Evolutionary conservation across 2,797 vertebrate genomes (phyloP), one percentile per base, ranked within the genome.

Genomic region (Holocentrus rufus): DNA sequence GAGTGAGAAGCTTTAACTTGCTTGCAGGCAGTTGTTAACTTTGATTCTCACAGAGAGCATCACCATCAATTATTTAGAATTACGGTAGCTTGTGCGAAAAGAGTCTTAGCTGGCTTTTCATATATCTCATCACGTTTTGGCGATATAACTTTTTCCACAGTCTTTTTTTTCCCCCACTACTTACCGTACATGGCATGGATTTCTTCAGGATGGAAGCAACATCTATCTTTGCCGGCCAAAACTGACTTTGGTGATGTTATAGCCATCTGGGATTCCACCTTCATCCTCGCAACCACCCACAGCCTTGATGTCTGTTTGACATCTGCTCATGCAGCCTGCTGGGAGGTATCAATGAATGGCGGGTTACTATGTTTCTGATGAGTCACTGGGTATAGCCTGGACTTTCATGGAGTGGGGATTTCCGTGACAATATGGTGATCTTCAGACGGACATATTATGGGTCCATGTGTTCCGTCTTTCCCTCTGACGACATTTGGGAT

Each of bases 51-150:
- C 75, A 68, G 36, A 78, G 55, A 44, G 36, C 54, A 74, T 80
- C 75, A 79, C 47, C 79, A 85, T 89, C 66, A 84, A 88, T 91
- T 89, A 91, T 91, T 90, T 77, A 90, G 82, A 83, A 73, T 65
- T 23, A 55, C 50, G 44, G 55, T 36, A 76, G 81, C 76, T 65
- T 68, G 72, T 72, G 74, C 18, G 68, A 69, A 70, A 59, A 68
- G 65, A 15, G 65, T 34, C 34, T 58, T 34, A 68, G 67, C 67
- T 68, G 62, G 59, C 64, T 42, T 59, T 64, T 73, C 50, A 7
- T 14, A 11, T 42, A n/a, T n/a, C 65, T 42, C 13, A 53, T 46
- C 15, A 27, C 42, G 5, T 39, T 10, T 7, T 5, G 31, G 44
- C 14, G 18, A 47, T 47, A 17, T 15, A 47, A 47, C 36, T 42